Evolutionary conservation across 2,797 vertebrate species (phyloP), one percentile per base, ranked within the genome.

Genomic region (Schizopygopsis pylzovi): DNA sequence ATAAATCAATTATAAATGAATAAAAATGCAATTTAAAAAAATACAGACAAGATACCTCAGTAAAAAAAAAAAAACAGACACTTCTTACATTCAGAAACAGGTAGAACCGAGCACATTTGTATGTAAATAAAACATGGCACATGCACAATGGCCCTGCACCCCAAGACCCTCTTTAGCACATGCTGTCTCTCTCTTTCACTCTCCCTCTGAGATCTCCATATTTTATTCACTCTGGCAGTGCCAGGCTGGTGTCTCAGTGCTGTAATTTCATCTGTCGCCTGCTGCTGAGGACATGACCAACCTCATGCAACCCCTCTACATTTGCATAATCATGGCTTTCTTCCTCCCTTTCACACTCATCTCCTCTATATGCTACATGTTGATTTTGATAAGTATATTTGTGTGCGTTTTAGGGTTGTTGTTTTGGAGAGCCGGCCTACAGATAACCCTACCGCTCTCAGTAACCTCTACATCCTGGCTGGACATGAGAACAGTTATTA

Each of bases 401-500:
- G 28, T 75, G 45, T 15, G 71, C 43, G 22, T 79, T 88, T 83
- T 81, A 99, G 98, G 90, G 98, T 99, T 91, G 98, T 99, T 13
- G 98, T 99, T 88, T 87, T 99, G 91, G 97, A 99, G 92, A 99
- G 98, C 90, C 93, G 98, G 49, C 98, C 98, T 20, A 99, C 98
- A 0, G 97, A 97, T 82, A 97, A 99, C 92, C 97, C 97, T 4
- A 97, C 96, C 0, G 97, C 98, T 84, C 94, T 97, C 93, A 99
- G 98, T 95, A 99, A 99, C 92, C 98, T 99, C 88, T 99, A 99
- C 96, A 99, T 98, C 91, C 91, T 99, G 93, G 98, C 98, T 20
- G 98, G 98, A 80, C 98, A 99, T 0, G 98, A 99, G 87, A 99
- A 99, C 93, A 99, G 98, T 94, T 99, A 99, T 96, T 99, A 95